phyloP scores from a whole-genome alignment of 2,888 invertebrate genomes.

The Spodoptera littoralis region DNA sequence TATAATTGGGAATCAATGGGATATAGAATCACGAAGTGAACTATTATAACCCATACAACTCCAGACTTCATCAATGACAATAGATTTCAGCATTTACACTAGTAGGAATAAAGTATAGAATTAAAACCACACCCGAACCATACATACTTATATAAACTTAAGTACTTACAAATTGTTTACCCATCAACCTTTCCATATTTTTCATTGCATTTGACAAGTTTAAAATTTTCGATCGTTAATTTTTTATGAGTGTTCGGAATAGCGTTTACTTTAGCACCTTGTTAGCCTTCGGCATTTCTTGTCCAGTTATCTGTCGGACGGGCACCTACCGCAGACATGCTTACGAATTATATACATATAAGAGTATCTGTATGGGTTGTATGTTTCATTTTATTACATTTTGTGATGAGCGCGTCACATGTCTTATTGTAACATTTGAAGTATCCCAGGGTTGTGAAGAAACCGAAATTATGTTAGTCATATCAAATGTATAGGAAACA shows the following conservation, averaged over 20 bases:
- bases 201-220: constrained; percentile 68
- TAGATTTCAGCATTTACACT: no score
- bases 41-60: constrained; percentile 2
- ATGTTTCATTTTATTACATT: not conserved
- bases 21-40: no score
- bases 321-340: constrained; percentile 79
- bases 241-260: constrained; percentile 78
- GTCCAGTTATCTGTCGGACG: constrained; percentile 68
- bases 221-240: constrained; percentile 71
- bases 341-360: constrained; percentile 52
- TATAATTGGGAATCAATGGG: no score
- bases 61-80: not conserved
- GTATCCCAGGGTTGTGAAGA: no score
- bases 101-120: no score
- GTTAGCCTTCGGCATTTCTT: constrained; percentile 79
- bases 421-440: no score
- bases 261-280: constrained; percentile 83
- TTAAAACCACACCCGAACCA: not conserved
- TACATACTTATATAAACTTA: not conserved
- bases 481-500: no score
- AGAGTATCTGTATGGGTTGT: constrained; percentile 13
- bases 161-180: constrained; percentile 31
- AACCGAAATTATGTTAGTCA: no score
- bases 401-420: no score
- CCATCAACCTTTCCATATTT: constrained; percentile 55